Base-by-base conservation (phyloP, 2,797 vertebrate species). In the Gymnodraco acuticeps region DNA sequence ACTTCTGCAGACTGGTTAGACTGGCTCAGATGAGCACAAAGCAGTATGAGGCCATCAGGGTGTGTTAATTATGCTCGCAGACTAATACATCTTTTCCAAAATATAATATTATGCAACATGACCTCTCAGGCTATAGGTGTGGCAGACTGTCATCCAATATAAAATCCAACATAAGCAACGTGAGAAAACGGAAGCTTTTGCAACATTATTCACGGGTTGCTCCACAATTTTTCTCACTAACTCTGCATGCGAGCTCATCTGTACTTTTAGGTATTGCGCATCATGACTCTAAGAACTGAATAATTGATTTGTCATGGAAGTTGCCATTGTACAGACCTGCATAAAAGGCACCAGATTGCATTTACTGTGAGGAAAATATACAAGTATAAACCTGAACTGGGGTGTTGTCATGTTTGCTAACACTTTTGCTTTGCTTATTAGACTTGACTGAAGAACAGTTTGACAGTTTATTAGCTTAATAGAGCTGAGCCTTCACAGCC, bases 1-100 rank as follows among this genome's bases (percentile, higher is more conserved):
- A 33, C 42, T 23, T 13, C 51, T 77, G 50, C 77, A 77, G 73
- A 88, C 90, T 78, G 84, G 88, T 92, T 83, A 16, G 56, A 89
- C 88, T 67, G 75, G 88, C 73, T 88, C 9, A 5, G 13, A 65
- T 50, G 12, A 42, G 4, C 52, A 31, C 38, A 61, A 6, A 3
- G 20, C 19, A 3, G 13, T n/a, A 4, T 3, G 10, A 27, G 61
- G 31, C 0, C 3, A 14, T 5, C 0, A 43, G 69, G 79, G 81
- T 71, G 84, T 87, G 83, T 77, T 78, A 41, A 23, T 52, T 10
- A 56, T 65, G 20, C 38, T 0, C 20, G 19, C 3, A 6, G 55
- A 75, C 42, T 54, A 16, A n/a, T 23, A 76, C 54, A 75, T 14
- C 7, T 73, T 72, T 38, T 66, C 47, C 14, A 64, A 75, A 64